These are phyloP conservation scores for Muscicapa adusta DNA, from an alignment of 2,113 vertebrate species.

Conservation along the genomic window DNA sequence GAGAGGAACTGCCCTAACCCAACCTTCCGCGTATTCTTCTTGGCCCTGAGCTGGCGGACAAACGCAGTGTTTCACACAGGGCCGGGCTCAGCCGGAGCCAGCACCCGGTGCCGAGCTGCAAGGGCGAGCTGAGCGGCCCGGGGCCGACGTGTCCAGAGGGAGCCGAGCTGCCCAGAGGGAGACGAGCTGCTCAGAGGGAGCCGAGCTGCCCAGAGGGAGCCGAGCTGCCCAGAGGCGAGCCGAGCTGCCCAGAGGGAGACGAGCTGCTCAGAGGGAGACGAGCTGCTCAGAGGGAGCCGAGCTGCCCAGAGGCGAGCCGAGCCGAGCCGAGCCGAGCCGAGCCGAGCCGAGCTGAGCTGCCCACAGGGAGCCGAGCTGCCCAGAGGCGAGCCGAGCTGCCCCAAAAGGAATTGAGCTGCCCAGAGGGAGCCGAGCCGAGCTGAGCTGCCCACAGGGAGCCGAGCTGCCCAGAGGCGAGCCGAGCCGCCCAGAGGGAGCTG, in stretches of 20 bases:
- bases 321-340: no score
- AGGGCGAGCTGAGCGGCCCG: not conserved
- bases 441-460: no score
- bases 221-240: no score
- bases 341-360: no score
- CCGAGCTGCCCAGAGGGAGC: accelerated
- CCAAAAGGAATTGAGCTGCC: no score
- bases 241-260: no score
- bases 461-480: no score
- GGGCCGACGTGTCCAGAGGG: no score
- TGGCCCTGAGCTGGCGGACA: conserved; percentile 49
- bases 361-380: no score
- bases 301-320: no score
- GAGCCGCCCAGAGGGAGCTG: not conserved
- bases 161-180: accelerated
- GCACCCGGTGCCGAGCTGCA: not conserved
- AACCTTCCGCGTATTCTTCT: conserved; percentile 64
- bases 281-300: not conserved
- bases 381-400: no score
- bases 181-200: not conserved
- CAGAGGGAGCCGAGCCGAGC: accelerated
- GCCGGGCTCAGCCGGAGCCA: conserved; percentile 53
- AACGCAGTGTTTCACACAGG: conserved; percentile 63
- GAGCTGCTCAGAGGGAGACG: no score
- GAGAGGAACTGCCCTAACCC: conserved; percentile 63